Percentiles rank a stretch among this genome's conserved stretches.
phyloP scores from a whole-genome alignment of 2,888 invertebrate genomes.

The Lasius fuliginosus region DNA sequence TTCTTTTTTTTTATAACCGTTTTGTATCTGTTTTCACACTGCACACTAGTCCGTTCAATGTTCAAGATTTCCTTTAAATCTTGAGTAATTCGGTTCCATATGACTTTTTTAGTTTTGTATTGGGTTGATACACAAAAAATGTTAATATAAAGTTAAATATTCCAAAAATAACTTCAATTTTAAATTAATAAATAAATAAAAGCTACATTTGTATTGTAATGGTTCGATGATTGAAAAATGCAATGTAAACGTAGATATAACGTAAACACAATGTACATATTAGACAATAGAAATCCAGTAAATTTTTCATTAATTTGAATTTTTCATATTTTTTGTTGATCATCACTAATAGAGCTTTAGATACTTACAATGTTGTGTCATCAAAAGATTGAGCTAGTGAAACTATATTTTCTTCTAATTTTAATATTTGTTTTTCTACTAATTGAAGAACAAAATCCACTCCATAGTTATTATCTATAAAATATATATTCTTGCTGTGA shows the following conservation, averaged over 20 bases:
- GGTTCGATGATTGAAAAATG: too few species aligned
- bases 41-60: background rate
- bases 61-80: background rate
- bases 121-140: too few species aligned
- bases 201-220: background rate
- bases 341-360: background rate
- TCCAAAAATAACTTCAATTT: background rate
- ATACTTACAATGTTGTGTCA: background rate
- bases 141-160: background rate
- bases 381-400: constrained; percentile 1
- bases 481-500: background rate
- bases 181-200: background rate
- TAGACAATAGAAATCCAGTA: too few species aligned
- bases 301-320: too few species aligned
- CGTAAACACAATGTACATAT: too few species aligned
- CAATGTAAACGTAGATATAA: too few species aligned
- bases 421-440: background rate
- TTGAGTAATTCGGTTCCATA: background rate
- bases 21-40: background rate
- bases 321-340: too few species aligned
- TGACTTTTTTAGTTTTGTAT: background rate
- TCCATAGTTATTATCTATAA: background rate
- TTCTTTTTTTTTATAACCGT: background rate
- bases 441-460: constrained; percentile 12
- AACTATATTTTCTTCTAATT: background rate